Evolutionary conservation across 2,888 invertebrate genomes (phyloP).

Genomic region (Acleris emargana): DNA sequence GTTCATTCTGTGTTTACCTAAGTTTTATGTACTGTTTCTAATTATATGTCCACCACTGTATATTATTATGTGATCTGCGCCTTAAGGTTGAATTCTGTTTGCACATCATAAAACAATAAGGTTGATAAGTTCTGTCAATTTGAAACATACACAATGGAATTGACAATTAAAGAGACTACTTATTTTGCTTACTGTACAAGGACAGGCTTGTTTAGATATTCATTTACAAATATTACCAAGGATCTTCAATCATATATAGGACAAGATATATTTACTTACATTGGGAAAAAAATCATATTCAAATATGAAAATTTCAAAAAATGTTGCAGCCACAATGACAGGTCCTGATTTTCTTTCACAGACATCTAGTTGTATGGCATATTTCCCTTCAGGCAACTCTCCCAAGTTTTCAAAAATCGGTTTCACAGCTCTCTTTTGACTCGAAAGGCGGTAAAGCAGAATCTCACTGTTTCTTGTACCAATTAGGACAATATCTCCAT

Average conservation of each 20-base stretch:
- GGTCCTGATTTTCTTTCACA: conserved; percentile 67
- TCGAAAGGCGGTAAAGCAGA: conserved; percentile 62
- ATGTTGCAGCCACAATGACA: conserved; percentile 63
- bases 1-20: too few relatives aligned
- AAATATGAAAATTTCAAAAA: conserved; percentile 61
- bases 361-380: conserved; percentile 67
- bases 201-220: neutral
- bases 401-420: conserved; percentile 64
- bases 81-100: too few relatives aligned
- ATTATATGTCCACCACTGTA: too few relatives aligned
- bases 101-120: too few relatives aligned
- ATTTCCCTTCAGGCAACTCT: conserved; percentile 62
- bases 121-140: too few relatives aligned
- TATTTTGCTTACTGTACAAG: too few relatives aligned
- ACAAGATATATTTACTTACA: conserved; percentile 53
- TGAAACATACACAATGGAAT: too few relatives aligned
- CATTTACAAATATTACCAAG: neutral
- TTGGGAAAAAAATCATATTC: conserved; percentile 65
- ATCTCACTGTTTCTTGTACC: conserved; percentile 64
- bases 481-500: conserved; percentile 65
- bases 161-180: too few relatives aligned
- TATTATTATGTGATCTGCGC: too few relatives aligned
- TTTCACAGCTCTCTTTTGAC: conserved; percentile 54
- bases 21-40: too few relatives aligned
- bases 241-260: neutral